Evolutionary conservation across 2,888 invertebrate species (phyloP).

Genomic region (Cepaea hortensis): DNA sequence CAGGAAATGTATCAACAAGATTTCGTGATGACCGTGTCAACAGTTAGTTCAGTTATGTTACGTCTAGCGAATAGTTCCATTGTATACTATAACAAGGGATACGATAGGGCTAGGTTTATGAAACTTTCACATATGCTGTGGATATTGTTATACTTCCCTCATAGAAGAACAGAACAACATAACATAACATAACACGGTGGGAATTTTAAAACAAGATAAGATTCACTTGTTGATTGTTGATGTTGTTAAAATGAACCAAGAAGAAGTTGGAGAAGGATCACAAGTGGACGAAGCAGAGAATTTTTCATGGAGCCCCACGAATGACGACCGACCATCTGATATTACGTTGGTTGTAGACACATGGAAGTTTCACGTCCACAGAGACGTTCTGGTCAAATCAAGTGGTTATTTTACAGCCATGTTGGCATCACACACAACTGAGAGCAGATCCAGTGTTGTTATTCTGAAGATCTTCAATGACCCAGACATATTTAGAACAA

Average conservation of each 20-base stretch:
- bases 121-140: no score
- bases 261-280: neutral
- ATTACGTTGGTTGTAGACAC: conserved; percentile 16
- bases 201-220: no score
- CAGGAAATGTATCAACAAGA: no score
- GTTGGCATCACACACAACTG: conserved; percentile 41
- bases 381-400: conserved; percentile 22
- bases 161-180: no score
- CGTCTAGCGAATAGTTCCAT: no score
- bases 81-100: no score
- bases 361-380: conserved; percentile 32
- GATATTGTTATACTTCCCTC: no score
- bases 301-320: neutral
- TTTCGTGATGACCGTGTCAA: no score
- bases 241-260: neutral
- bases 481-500: conserved; percentile 26
- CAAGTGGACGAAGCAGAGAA: neutral
- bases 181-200: no score
- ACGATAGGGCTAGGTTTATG: no score
- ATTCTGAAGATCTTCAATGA: conserved; percentile 10
- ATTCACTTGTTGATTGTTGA: no score
- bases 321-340: conserved; percentile 11
- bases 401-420: conserved; percentile 44
- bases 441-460: conserved; percentile 14
- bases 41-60: no score